A percentile compares a stretch with the other conserved stretches of the same genome.
phyloP scores from a whole-genome alignment of 2,888 invertebrate species.

The Sycophila texana region DNA sequence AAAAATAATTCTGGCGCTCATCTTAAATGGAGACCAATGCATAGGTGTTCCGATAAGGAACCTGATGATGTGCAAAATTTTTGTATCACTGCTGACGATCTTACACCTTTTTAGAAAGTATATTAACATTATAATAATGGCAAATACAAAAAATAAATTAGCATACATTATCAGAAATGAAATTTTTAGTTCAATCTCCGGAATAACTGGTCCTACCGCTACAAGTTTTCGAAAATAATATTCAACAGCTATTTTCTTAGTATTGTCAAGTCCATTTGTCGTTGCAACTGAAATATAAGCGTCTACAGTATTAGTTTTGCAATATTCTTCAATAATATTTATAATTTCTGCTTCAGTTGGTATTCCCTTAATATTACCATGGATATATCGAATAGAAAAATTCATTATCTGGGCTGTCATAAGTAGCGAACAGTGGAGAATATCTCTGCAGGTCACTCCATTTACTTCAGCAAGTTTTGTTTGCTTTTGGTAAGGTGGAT shows the following conservation, averaged over 20 bases:
- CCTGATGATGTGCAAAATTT: not conserved
- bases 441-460: not conserved
- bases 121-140: too few species aligned
- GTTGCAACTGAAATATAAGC: not conserved
- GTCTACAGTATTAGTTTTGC: not conserved
- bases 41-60: not conserved
- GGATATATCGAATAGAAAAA: conserved; percentile 6
- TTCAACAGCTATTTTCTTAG: not conserved
- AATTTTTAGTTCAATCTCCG: too few species aligned
- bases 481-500: not conserved
- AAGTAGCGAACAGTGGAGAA: not conserved
- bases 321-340: not conserved
- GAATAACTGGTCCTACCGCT: conserved; percentile 18
- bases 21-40: not conserved
- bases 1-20: conserved; percentile 2
- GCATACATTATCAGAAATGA: too few species aligned
- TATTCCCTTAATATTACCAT: not conserved
- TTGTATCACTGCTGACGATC: not conserved
- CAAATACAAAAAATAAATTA: too few species aligned
- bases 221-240: conserved; percentile 4
- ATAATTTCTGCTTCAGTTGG: not conserved
- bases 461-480: conserved; percentile 2
- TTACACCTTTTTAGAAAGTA: not conserved
- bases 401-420: conserved; percentile 13
- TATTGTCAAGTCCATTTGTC: too few species aligned